These are phyloP conservation scores for Sarcophaga rosellei DNA, from an alignment of 2,888 invertebrate genomes.

Conservation along the genomic window DNA sequence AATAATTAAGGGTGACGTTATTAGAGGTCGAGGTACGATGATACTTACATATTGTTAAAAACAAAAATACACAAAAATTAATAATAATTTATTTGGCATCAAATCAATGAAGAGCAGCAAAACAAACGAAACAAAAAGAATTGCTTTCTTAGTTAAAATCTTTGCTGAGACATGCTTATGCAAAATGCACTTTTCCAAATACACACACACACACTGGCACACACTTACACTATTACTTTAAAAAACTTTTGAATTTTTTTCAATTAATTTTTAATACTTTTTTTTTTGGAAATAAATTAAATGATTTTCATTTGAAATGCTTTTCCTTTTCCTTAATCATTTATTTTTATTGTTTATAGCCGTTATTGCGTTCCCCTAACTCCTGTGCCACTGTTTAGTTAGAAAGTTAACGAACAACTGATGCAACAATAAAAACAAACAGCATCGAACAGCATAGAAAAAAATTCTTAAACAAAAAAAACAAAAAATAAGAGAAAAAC, in stretches of 20 bases:
- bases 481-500: neutral
- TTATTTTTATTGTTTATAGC: neutral
- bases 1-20: constrained; percentile 30
- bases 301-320: neutral
- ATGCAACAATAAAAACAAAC: constrained; percentile 26
- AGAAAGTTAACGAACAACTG: constrained; percentile 62
- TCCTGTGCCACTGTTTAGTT: constrained; percentile 12
- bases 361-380: neutral
- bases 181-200: constrained; percentile 2
- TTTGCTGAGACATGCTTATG: constrained; percentile 17
- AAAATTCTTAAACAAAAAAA: constrained; percentile 30
- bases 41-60: constrained; percentile 40
- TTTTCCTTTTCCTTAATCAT: neutral
- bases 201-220: neutral
- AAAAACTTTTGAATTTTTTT: constrained; percentile 9
- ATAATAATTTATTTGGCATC: constrained; percentile 32
- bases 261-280: neutral
- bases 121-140: constrained; percentile 6
- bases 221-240: constrained; percentile 2
- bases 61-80: neutral
- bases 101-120: constrained; percentile 11
- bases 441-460: constrained; percentile 49
- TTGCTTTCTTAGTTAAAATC: neutral
- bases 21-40: constrained; percentile 31
- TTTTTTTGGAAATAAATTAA: neutral